Evolutionary conservation across 2,888 invertebrate genomes (phyloP).

Genomic region (Ernsta delagoae): DNA sequence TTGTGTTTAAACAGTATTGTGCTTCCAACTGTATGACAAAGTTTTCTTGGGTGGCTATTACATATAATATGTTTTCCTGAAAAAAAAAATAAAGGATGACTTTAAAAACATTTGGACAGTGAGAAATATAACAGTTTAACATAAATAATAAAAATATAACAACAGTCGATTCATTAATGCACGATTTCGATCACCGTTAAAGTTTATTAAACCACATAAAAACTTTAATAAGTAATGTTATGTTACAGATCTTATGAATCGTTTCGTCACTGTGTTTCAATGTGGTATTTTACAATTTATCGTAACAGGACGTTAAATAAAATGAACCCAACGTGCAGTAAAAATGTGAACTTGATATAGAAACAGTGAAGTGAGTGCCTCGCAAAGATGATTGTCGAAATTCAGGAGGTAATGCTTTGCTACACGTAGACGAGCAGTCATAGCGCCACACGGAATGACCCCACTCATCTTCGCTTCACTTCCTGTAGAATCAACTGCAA

Average conservation of each 20-base stretch:
- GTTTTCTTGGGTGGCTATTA: slow-evolving; percentile 12
- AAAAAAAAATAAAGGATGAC: neutral
- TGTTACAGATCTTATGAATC: slow-evolving; percentile 3
- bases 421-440: slow-evolving; percentile 24
- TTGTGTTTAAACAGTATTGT: slow-evolving; percentile 31
- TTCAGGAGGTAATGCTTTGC: slow-evolving; percentile 70
- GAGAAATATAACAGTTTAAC: neutral
- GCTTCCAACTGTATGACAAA: slow-evolving; percentile 18
- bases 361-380: slow-evolving; percentile 49
- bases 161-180: no score
- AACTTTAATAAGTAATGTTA: neutral
- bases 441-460: slow-evolving; percentile 27
- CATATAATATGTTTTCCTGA: neutral
- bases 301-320: slow-evolving; percentile 21
- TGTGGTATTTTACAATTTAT: neutral
- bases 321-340: slow-evolving; percentile 36
- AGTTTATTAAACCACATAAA: neutral
- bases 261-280: slow-evolving; percentile 7
- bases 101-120: neutral
- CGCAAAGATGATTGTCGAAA: slow-evolving; percentile 79
- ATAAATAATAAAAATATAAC: neutral
- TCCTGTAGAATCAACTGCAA: slow-evolving; percentile 35
- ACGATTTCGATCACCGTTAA: no score
- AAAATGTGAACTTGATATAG: slow-evolving; percentile 46
- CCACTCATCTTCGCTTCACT: slow-evolving; percentile 35